Evolutionary conservation across 2,888 invertebrate species (phyloP).

Genomic region (Scaptomyza cyrtandrae): DNA sequence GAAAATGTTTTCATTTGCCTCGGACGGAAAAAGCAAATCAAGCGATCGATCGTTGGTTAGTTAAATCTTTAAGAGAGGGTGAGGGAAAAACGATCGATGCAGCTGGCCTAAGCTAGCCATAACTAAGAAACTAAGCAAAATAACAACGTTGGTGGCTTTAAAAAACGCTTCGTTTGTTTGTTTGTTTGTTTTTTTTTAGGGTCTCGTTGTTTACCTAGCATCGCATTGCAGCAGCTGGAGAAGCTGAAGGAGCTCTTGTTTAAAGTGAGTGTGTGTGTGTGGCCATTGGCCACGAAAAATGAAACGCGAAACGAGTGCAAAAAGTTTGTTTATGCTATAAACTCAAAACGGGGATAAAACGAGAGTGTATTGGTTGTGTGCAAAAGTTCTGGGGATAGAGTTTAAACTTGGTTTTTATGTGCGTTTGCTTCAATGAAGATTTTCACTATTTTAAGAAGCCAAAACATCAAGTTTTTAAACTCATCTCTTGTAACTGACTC

Average conservation of each 20-base stretch:
- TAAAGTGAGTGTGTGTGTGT: slow-evolving; percentile 24
- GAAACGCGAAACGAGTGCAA: slow-evolving; percentile 70
- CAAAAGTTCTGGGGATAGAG: background rate
- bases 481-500: too few relatives aligned
- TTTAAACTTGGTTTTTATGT: too few relatives aligned
- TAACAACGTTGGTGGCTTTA: slow-evolving; percentile 56
- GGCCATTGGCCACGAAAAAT: slow-evolving; percentile 56
- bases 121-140: slow-evolving; percentile 2
- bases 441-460: too few relatives aligned
- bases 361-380: background rate
- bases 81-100: slow-evolving; percentile 24
- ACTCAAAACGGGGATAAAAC: background rate
- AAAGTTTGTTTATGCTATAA: slow-evolving; percentile 26
- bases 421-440: too few relatives aligned
- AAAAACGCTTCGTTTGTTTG: slow-evolving; percentile 41
- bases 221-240: slow-evolving; percentile 41
- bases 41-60: slow-evolving; percentile 36
- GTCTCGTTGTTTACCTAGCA: slow-evolving; percentile 64
- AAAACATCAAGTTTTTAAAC: too few relatives aligned
- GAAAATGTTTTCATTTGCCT: slow-evolving; percentile 71
- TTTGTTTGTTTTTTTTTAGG: slow-evolving; percentile 23
- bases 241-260: slow-evolving; percentile 18
- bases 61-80: background rate
- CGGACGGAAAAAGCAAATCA: slow-evolving; percentile 3
- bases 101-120: slow-evolving; percentile 13